Percentiles rank a stretch among this genome's conserved stretches.
Evolutionary conservation across 2,797 vertebrate species (phyloP).

Genomic region (Heteromormyrus szaboi): DNA sequence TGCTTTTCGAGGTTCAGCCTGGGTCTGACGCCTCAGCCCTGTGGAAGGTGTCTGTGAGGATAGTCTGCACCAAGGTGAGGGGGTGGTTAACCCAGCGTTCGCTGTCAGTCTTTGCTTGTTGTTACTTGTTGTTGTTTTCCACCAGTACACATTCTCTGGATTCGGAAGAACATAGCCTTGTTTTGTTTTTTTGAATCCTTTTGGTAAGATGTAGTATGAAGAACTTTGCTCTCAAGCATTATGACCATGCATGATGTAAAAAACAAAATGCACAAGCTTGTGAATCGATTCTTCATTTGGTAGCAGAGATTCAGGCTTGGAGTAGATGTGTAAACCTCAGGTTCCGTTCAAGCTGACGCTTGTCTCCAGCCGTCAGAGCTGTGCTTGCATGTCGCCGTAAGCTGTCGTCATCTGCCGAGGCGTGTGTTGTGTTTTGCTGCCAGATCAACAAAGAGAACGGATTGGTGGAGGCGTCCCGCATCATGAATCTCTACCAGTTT

Average conservation of each 20-base stretch:
- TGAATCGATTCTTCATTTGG: neutral
- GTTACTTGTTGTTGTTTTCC: neutral
- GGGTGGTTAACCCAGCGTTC: neutral
- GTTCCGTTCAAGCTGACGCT: neutral
- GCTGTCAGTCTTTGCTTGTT: neutral
- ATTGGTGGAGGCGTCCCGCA: constrained; percentile 81
- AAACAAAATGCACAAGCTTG: neutral
- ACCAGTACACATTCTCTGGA: neutral
- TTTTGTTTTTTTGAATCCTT: neutral
- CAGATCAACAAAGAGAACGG: constrained; percentile 93
- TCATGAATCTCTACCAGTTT: constrained; percentile 98
- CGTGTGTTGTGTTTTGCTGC: neutral
- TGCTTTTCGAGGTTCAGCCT: constrained; percentile 91
- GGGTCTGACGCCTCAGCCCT: constrained; percentile 87
- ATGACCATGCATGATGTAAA: neutral
- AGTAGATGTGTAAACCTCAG: neutral
- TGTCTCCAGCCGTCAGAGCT: neutral
- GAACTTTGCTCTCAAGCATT: neutral
- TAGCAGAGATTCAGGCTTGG: neutral
- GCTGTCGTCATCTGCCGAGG: neutral
- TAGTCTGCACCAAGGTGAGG: constrained; percentile 93
- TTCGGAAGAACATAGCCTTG: neutral
- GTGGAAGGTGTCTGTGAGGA: constrained; percentile 88
- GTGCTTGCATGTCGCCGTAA: neutral
- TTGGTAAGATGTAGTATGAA: neutral